A percentile compares a stretch with the other conserved stretches of the same genome.
phyloP scores from a whole-genome alignment of 2,113 vertebrate species.

The Calidris pugnax region DNA sequence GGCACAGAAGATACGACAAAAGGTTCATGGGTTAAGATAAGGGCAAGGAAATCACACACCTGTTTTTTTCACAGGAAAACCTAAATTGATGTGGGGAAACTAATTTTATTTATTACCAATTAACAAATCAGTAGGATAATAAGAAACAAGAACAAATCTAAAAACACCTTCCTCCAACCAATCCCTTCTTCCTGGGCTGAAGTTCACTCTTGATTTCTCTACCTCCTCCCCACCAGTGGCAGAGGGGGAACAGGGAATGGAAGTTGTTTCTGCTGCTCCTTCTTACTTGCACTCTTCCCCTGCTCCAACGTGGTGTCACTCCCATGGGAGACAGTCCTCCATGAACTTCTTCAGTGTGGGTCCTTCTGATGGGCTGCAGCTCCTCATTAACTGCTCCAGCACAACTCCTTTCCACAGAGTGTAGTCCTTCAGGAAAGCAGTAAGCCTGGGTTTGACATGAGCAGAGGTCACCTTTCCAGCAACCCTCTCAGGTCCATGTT shows the following conservation, averaged over 20 bases:
- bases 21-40: not conserved
- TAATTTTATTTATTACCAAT: not conserved
- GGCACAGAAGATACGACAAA: not conserved
- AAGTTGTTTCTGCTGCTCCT: not conserved
- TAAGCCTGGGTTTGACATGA: not conserved
- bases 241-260: not conserved
- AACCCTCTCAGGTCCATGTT: not conserved
- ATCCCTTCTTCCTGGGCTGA: not conserved
- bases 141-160: not conserved
- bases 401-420: not conserved
- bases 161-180: not conserved
- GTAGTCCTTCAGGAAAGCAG: not conserved
- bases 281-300: rapidly evolving
- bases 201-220: not conserved
- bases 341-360: not conserved
- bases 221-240: not conserved
- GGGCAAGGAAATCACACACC: not conserved
- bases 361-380: not conserved
- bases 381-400: not conserved
- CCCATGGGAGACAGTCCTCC: not conserved
- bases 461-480: not conserved
- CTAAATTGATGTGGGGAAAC: not conserved
- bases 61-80: not conserved
- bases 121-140: not conserved
- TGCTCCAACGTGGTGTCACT: rapidly evolving